These are phyloP conservation scores for Gasterosteus aculeatus DNA, from an alignment of 2,113 vertebrate species.

Conservation along the genomic window DNA sequence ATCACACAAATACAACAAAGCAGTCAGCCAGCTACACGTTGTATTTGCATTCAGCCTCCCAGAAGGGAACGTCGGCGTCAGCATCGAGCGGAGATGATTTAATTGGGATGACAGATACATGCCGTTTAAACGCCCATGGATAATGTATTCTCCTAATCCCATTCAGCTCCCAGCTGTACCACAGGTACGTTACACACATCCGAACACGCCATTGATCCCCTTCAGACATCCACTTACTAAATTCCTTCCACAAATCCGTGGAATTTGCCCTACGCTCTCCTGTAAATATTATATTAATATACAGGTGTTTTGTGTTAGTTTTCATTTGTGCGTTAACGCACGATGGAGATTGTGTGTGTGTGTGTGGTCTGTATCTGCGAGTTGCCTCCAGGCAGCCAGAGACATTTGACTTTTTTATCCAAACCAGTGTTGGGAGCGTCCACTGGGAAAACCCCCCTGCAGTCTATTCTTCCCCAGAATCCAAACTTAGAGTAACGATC, in stretches of 20 bases:
- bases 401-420: constrained; percentile 75
- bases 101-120: constrained; percentile 42
- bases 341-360: neutral
- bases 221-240: constrained; percentile 4
- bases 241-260: constrained; percentile 9
- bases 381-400: constrained; percentile 59
- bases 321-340: constrained; percentile 23
- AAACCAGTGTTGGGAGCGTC: constrained; percentile 51
- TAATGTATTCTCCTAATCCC: constrained; percentile 39
- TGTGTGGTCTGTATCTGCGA: constrained; percentile 16
- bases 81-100: constrained; percentile 25
- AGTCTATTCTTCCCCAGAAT: constrained; percentile 35
- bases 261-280: constrained; percentile 28
- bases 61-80: constrained; percentile 18
- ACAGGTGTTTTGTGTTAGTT: constrained; percentile 42
- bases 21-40: neutral
- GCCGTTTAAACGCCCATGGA: constrained; percentile 5
- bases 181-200: constrained; percentile 4
- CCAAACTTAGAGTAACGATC: constrained; percentile 31
- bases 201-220: neutral
- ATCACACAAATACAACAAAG: constrained; percentile 4
- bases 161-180: constrained; percentile 6
- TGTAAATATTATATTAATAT: constrained; percentile 28
- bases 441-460: constrained; percentile 46
- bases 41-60: constrained; percentile 19